phyloP scores from a whole-genome alignment of 1,140 invertebrate species.

The Drosophila watanabei region DNA sequence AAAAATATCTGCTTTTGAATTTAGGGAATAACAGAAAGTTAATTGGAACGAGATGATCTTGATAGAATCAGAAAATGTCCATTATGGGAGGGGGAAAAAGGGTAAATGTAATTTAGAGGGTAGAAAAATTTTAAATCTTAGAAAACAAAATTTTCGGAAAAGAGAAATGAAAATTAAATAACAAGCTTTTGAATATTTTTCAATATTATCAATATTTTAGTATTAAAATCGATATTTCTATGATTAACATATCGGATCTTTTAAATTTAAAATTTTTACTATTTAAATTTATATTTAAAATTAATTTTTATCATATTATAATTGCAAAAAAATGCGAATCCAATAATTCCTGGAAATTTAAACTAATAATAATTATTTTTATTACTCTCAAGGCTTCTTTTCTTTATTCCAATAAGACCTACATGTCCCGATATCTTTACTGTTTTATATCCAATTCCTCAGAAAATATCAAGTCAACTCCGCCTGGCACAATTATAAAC shows the following conservation, averaged over 20 bases:
- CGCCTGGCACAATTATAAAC: conserved; percentile 2
- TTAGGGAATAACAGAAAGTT: neutral
- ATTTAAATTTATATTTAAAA: too few species aligned
- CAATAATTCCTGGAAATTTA: neutral
- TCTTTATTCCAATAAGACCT: neutral
- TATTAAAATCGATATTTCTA: too few species aligned
- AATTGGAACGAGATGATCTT: neutral
- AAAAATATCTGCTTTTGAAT: conserved; percentile 1
- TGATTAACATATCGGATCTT: too few species aligned
- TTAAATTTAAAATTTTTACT: too few species aligned
- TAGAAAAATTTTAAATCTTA: too few species aligned
- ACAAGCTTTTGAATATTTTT: too few species aligned
- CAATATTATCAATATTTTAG: too few species aligned
- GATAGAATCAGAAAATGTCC: neutral
- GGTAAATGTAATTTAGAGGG: neutral
- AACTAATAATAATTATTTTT: too few species aligned
- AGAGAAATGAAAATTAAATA: too few species aligned
- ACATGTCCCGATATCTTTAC: neutral
- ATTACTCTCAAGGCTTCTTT: neutral
- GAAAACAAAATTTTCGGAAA: too few species aligned
- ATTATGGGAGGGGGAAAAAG: neutral
- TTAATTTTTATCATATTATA: too few species aligned
- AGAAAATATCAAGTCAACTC: conserved; percentile 10
- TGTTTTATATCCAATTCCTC: neutral
- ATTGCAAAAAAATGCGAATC: too few species aligned